phyloP scores from a whole-genome alignment of 2,113 vertebrate species.

The Rhinolophus ferrumequinum region DNA sequence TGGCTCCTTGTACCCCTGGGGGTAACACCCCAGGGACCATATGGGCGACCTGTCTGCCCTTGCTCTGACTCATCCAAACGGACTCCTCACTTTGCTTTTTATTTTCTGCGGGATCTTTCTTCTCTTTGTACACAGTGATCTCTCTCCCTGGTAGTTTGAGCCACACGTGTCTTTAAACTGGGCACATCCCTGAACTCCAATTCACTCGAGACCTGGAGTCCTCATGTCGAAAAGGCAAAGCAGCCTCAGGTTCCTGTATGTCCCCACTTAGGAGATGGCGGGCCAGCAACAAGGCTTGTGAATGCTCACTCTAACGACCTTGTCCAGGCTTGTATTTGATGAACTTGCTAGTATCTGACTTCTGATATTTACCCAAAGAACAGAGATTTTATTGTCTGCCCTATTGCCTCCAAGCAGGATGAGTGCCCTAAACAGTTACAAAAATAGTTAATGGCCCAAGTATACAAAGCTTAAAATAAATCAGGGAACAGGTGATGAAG shows the following conservation, averaged over 20 bases:
- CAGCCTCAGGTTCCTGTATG: neutral
- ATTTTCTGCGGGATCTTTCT: constrained; percentile 56
- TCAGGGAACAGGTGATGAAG: constrained; percentile 48
- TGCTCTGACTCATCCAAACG: constrained; percentile 64
- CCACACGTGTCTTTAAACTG: constrained; percentile 58
- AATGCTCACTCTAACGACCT: neutral
- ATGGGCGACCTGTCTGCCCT: constrained; percentile 51
- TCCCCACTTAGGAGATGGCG: neutral
- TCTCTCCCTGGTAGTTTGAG: constrained; percentile 29
- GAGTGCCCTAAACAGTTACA: constrained; percentile 44
- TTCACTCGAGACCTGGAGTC: neutral
- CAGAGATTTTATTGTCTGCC: neutral
- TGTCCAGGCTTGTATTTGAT: neutral
- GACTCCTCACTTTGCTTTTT: constrained; percentile 46
- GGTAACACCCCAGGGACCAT: constrained; percentile 62
- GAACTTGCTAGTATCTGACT: neutral
- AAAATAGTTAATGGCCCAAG: constrained; percentile 65
- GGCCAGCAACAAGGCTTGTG: neutral
- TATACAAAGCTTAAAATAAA: constrained; percentile 72
- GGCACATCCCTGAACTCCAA: neutral
- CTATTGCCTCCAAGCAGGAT: neutral
- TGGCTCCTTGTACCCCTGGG: constrained; percentile 54
- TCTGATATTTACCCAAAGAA: neutral
- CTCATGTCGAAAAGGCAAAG: neutral
- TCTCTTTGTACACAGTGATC: constrained; percentile 24